phyloP scores from a whole-genome alignment of 2,113 vertebrate species.

The Microcebus jonahi region DNA sequence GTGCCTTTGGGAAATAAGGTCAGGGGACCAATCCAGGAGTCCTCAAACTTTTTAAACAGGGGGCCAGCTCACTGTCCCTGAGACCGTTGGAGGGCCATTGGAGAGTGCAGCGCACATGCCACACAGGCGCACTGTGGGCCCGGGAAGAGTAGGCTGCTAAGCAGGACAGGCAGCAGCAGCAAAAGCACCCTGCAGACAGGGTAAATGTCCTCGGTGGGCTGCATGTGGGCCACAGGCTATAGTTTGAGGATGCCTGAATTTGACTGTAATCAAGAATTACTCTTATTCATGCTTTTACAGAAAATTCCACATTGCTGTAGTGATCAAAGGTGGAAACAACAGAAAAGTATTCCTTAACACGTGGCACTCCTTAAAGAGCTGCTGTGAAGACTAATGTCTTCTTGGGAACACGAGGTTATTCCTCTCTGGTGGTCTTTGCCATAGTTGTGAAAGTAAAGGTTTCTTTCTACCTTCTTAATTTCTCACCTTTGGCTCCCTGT shows the following conservation, averaged over 20 bases:
- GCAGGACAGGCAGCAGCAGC: no score
- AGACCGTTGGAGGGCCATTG: no score
- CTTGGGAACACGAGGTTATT: neutral
- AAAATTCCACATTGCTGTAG: neutral
- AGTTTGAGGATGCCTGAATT: neutral
- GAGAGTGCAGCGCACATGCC: no score
- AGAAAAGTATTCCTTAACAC: neutral
- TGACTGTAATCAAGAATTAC: neutral
- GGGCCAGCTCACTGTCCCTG: no score
- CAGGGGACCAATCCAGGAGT: neutral
- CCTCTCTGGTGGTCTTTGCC: neutral
- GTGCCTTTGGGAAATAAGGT: neutral
- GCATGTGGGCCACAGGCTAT: no score
- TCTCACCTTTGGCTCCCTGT: neutral
- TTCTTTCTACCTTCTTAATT: neutral
- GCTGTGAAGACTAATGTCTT: neutral
- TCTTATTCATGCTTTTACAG: neutral
- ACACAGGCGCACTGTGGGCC: no score
- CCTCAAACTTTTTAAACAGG: no score
- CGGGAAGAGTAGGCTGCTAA: no score
- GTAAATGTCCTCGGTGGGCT: no score
- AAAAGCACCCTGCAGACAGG: no score
- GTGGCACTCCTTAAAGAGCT: neutral
- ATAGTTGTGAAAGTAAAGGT: neutral
- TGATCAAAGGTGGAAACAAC: neutral